Evolutionary conservation across 1,140 invertebrate genomes (phyloP).

Genomic region (honey bee (Apis mellifera)): Amel_HAv3.1 CM009942.2:10155501-10156000

Average conservation of each 20-base stretch:
- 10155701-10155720: constrained; percentile 12
- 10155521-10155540: constrained; percentile 32
- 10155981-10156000: too few relatives aligned
- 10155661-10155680: constrained; percentile 35
- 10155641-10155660: constrained; percentile 47
- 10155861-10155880: constrained; percentile 38
- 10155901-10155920: constrained; percentile 60
- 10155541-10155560: not conserved
- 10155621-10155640: not conserved
- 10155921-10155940: constrained; percentile 57
- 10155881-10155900: not conserved
- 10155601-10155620: constrained; percentile 56
- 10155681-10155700: constrained; percentile 5
- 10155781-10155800: constrained; percentile 68
- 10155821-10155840: not conserved
- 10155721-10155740: constrained; percentile 37
- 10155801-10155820: constrained; percentile 47
- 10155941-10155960: constrained; percentile 53
- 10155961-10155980: constrained; percentile 36
- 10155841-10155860: not conserved
- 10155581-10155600: constrained; percentile 37
- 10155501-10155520: constrained; percentile 22
- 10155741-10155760: constrained; percentile 48
- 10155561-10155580: not conserved
- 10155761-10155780: constrained; percentile 66